These are phyloP conservation scores for Lycocerus yunnanus DNA, from an alignment of 2,888 invertebrate species.

Conservation along the genomic window DNA sequence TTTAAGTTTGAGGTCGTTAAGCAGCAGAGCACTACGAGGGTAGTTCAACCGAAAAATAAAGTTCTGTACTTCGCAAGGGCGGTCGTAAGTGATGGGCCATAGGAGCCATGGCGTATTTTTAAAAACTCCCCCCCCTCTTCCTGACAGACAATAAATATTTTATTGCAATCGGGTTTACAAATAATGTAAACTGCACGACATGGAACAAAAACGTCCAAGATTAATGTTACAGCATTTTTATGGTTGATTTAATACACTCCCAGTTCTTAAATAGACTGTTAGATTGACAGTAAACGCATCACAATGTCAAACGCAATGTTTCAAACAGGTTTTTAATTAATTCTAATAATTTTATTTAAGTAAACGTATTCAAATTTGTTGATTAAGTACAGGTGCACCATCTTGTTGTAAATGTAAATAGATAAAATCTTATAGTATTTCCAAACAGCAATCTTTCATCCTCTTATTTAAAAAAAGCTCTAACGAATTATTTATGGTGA, in stretches of 20 bases:
- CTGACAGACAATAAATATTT: too few relatives aligned
- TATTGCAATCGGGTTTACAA: too few relatives aligned
- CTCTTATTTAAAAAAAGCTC: background rate
- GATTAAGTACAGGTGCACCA: slow-evolving; percentile 1
- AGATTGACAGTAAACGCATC: slow-evolving; percentile 1
- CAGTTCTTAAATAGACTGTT: background rate
- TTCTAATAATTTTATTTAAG: slow-evolving; percentile 1
- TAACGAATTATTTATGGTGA: background rate
- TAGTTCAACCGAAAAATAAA: background rate
- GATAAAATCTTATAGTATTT: background rate
- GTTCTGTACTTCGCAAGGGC: too few relatives aligned
- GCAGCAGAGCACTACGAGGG: slow-evolving; percentile 6
- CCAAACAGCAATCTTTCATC: background rate
- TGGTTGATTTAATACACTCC: background rate
- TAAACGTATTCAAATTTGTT: slow-evolving; percentile 2
- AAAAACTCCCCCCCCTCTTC: too few relatives aligned
- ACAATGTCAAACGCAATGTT: background rate
- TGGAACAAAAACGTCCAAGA: background rate
- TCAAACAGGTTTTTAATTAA: slow-evolving; percentile 3
- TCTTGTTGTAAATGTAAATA: slow-evolving; percentile 1
- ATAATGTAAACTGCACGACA: background rate
- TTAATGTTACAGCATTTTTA: background rate
- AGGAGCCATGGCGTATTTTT: too few relatives aligned
- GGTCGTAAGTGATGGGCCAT: too few relatives aligned
- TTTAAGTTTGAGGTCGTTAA: slow-evolving; percentile 4